Conservation (phyloP, 53 echinoderm and acorn worm genomes). For the Paracentrotus lividus region DNA sequence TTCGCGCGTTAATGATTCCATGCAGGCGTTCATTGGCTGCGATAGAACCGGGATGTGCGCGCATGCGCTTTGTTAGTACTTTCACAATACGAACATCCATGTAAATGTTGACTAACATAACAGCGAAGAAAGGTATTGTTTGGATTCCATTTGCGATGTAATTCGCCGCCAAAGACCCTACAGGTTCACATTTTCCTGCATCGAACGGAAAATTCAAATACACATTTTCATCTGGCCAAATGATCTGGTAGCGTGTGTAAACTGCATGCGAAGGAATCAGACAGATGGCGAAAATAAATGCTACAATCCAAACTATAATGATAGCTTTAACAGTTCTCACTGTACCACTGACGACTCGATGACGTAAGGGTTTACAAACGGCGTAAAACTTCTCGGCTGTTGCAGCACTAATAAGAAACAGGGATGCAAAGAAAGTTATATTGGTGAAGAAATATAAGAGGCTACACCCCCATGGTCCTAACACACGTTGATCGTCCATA, state of each 20-base stretch:
- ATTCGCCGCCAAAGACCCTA: constrained; percentile 31
- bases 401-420: constrained; percentile 78
- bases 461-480: constrained; percentile 75
- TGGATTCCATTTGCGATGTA: constrained; percentile 74
- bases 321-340: constrained; percentile 69
- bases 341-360: constrained; percentile 74
- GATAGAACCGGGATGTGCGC: constrained; percentile 51
- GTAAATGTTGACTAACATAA: constrained; percentile 68
- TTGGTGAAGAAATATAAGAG: constrained; percentile 67
- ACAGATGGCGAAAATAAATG: constrained; percentile 61
- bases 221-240: constrained; percentile 75
- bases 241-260: constrained; percentile 60
- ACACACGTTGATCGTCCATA: constrained; percentile 68
- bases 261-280: constrained; percentile 72
- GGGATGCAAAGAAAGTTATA: constrained; percentile 73
- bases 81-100: constrained; percentile 75
- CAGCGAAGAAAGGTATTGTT: constrained; percentile 81
- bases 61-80: constrained; percentile 54
- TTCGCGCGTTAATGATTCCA: constrained; percentile 38
- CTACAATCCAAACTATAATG: constrained; percentile 70
- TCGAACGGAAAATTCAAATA: constrained; percentile 63
- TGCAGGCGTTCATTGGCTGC: constrained; percentile 58
- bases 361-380: constrained; percentile 77
- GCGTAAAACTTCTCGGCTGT: constrained; percentile 85
- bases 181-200: constrained; percentile 60